phyloP scores from a whole-genome alignment of 2,888 invertebrate species.

The Dryomyza anilis region DNA sequence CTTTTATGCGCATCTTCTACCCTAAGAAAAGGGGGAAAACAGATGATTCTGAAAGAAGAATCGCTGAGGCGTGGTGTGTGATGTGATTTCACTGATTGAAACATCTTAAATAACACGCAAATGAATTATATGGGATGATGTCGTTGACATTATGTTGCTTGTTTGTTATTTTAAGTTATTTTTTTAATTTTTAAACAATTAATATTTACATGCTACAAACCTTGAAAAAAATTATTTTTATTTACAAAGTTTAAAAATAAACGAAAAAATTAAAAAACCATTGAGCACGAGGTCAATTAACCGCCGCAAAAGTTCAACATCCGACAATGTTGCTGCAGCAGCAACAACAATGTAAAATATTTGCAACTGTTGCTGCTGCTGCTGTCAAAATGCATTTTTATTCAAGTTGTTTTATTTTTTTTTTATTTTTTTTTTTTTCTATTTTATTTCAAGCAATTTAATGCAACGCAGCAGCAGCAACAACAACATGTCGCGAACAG shows the following conservation, averaged over 20 bases:
- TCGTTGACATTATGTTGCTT: no score
- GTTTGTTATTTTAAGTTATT: no score
- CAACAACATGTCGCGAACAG: slow-evolving; percentile 4
- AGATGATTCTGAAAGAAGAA: no score
- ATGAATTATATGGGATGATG: no score
- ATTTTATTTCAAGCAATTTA: slow-evolving; percentile 31
- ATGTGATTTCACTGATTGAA: no score
- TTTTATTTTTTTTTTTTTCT: slow-evolving; percentile 27
- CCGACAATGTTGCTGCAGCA: slow-evolving; percentile 40
- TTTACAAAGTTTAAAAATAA: no score
- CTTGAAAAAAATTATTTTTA: slow-evolving; percentile 16
- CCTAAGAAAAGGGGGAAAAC: no score
- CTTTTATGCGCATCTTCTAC: no score
- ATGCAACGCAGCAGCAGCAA: slow-evolving; percentile 33
- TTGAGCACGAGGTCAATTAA: slow-evolving; percentile 60
- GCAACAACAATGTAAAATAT: slow-evolving; percentile 22
- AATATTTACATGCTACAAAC: slow-evolving; percentile 7
- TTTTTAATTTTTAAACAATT: no score
- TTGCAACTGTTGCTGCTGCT: slow-evolving; percentile 21
- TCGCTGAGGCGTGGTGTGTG: no score
- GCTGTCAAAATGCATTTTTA: slow-evolving; percentile 10
- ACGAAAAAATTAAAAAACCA: slow-evolving; percentile 31
- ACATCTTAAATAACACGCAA: no score
- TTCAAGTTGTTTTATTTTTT: slow-evolving; percentile 29
- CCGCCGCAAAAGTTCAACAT: slow-evolving; percentile 55